Base-by-base conservation (phyloP, 2,888 invertebrate species). In the Oegoconia quadripuncta region DNA sequence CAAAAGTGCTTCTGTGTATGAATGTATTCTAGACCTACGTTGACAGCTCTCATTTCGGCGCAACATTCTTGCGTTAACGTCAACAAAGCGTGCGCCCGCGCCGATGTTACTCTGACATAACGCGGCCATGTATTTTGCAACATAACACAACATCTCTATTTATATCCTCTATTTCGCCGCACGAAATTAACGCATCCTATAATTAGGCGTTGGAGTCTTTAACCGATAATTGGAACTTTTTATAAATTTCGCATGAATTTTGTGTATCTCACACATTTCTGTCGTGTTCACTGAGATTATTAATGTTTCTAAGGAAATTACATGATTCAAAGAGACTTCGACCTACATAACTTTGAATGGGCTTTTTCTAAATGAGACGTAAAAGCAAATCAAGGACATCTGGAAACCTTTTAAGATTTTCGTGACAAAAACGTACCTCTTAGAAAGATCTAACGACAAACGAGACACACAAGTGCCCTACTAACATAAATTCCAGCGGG, bases 51-150 rank as follows among this genome's bases (percentile, higher is more conserved):
- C 51, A 60, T 58, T 61, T 54, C 43, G 23, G 36, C 15, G 28
- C 40, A 44, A 46, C 47, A 44, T 40, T 35, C 45, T 16, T 31
- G 48, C 40, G 49, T 37, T 45, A 45, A 38, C 52, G 53, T 47
- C 41, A 47, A 41, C 29, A 18, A n/a, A n/a, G 30, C 39, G 43
- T 42, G 48, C 62, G 52, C 56, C 47, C 50, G 56, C 58, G 61
- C 58, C 18, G 26, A 48, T 42, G 59, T 55, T 61, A 51, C 62
- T 64, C 79, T 83, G 86, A 84, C 83, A 84, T 86, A 84, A 84
- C 75, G 75, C 82, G 81, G 82, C 76, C 82, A 72, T 71, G 76
- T 76, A 79, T 82, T 82, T 75, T 76, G 82, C 82, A 84, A 83
- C 67, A 55, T 41, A 34, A 34, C 54, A 59, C 39, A 42, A 42